phyloP scores from a whole-genome alignment of 2,113 vertebrate species.

The Elachura formosa region DNA sequence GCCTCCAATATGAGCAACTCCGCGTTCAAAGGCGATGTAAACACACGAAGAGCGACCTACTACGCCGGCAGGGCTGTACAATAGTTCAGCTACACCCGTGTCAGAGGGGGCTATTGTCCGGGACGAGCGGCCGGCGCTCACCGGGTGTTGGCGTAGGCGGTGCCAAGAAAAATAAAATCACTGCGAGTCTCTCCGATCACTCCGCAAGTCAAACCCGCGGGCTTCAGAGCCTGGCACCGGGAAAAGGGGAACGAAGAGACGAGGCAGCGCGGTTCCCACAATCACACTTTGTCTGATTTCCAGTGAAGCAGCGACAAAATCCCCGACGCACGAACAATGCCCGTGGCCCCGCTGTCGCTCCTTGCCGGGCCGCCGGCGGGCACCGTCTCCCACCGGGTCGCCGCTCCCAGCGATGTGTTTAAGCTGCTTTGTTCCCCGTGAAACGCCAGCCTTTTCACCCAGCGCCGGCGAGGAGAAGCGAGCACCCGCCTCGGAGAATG shows the following conservation, averaged over 20 bases:
- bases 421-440: neutral
- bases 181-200: neutral
- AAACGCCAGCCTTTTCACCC: neutral
- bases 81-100: neutral
- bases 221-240: neutral
- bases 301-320: neutral
- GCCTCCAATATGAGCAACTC: neutral
- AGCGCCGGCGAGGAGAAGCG: neutral
- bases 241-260: neutral
- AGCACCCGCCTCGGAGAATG: neutral
- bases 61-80: neutral
- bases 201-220: neutral
- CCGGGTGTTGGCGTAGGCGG: neutral
- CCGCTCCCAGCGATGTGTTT: neutral
- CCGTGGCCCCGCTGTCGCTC: neutral
- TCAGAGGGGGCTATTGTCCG: neutral
- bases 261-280: neutral
- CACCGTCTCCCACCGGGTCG: neutral
- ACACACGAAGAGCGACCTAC: neutral
- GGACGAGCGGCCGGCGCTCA: neutral
- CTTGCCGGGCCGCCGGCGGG: neutral
- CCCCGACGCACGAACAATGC: conserved; percentile 16
- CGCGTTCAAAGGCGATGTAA: neutral
- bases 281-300: neutral
- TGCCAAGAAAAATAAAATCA: neutral